A percentile compares a stretch with the other conserved stretches of the same genome.
Conservation (phyloP, 2,113 vertebrate genomes). For the Chelonoidis abingdonii region DNA sequence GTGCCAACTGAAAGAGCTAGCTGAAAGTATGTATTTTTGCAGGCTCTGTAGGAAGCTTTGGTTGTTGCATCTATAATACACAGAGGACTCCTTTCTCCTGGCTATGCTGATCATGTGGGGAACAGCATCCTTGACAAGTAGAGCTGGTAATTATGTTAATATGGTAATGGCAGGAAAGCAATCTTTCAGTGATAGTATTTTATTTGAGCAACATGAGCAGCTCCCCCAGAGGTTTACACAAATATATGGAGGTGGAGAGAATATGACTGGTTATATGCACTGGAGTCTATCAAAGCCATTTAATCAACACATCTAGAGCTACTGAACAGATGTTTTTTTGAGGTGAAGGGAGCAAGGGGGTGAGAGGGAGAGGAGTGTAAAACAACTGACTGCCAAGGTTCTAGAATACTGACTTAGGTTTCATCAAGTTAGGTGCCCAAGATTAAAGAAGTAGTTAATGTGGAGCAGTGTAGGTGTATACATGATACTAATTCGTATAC, state of each 20-base stretch:
- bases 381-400: background rate
- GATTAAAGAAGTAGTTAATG: background rate
- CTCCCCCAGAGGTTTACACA: background rate
- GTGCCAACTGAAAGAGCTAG: constrained; percentile 29
- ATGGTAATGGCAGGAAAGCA: background rate
- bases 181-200: background rate
- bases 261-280: rapidly evolving
- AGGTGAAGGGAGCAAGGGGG: background rate
- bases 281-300: background rate
- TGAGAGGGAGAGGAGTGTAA: background rate
- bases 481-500: background rate
- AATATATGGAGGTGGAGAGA: rapidly evolving
- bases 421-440: background rate
- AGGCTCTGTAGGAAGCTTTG: background rate
- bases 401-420: background rate
- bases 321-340: background rate
- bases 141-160: background rate
- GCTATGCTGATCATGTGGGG: rapidly evolving
- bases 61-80: rapidly evolving
- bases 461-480: background rate
- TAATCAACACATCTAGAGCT: background rate
- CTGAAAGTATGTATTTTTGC: background rate
- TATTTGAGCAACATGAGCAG: background rate
- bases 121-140: rapidly evolving
- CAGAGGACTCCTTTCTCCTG: background rate